A percentile compares a stretch with the other conserved stretches of the same genome.
Evolutionary conservation across 2,113 vertebrate genomes (phyloP).

Genomic region (Pleuronectes platessa): DNA sequence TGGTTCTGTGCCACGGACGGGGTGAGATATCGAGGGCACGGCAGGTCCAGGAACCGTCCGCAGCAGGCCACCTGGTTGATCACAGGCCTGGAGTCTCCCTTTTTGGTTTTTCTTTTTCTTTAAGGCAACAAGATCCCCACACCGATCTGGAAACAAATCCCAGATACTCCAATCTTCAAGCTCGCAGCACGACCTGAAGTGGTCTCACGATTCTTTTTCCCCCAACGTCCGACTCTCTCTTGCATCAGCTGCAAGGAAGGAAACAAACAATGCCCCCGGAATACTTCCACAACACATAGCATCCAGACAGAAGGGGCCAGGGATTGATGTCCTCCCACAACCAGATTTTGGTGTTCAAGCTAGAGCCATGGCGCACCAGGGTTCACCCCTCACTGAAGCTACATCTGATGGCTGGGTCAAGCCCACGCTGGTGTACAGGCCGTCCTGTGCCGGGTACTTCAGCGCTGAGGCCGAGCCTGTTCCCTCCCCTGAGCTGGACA

Average conservation of each 20-base stretch:
- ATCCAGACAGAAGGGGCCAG: constrained; percentile 56
- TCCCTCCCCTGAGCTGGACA: constrained; percentile 88
- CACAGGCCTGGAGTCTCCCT: constrained; percentile 54
- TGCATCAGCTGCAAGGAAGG: constrained; percentile 77
- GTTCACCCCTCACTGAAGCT: constrained; percentile 90
- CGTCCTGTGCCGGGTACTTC: constrained; percentile 93
- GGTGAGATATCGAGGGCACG: constrained; percentile 56
- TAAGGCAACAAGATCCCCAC: constrained; percentile 48
- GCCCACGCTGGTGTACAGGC: constrained; percentile 90
- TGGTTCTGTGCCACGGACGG: constrained; percentile 62
- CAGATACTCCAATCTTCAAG: constrained; percentile 73
- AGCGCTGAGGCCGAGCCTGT: constrained; percentile 84
- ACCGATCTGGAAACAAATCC: constrained; percentile 61
- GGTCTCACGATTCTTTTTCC: constrained; percentile 50
- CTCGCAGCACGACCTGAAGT: constrained; percentile 48
- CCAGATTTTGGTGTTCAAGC: constrained; percentile 82
- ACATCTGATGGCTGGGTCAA: constrained; percentile 90
- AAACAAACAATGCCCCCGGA: constrained; percentile 38
- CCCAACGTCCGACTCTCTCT: constrained; percentile 66
- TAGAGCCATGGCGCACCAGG: constrained; percentile 95
- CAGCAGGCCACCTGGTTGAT: constrained; percentile 49
- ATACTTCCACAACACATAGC: constrained; percentile 63
- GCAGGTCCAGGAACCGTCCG: constrained; percentile 73
- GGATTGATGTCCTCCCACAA: constrained; percentile 56
- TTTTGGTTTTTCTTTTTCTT: constrained; percentile 20